Conservation (phyloP, 2,113 vertebrate species). For the Otus sunia region DNA sequence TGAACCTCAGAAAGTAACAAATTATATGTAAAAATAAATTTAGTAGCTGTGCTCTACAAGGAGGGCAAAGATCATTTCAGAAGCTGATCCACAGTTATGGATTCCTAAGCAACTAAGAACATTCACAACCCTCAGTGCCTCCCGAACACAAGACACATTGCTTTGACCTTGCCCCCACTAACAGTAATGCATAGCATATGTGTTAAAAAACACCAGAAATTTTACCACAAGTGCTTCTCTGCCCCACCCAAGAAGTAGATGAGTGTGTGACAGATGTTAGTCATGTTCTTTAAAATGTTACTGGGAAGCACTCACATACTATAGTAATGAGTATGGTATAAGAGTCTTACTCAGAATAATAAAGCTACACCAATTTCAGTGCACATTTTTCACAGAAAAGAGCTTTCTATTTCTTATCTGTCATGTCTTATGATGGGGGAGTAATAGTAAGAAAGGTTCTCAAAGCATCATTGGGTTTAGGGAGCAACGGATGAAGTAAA, state of each 20-base stretch:
- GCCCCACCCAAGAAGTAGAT: background rate
- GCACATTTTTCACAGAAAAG: background rate
- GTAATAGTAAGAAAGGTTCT: background rate
- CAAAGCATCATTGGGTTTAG: background rate
- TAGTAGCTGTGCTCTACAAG: background rate
- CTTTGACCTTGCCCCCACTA: background rate
- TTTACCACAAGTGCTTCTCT: background rate
- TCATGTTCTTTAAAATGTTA: background rate
- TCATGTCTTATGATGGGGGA: background rate
- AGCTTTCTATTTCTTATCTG: background rate
- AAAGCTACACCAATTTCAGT: background rate
- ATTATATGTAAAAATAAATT: background rate
- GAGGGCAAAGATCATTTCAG: background rate
- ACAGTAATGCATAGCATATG: background rate
- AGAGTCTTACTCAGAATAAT: background rate
- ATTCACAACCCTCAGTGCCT: background rate
- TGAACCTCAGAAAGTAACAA: background rate
- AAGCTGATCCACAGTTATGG: background rate
- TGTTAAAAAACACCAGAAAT: background rate
- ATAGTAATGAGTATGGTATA: background rate
- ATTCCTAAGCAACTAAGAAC: background rate
- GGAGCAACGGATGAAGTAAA: background rate
- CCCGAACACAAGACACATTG: background rate
- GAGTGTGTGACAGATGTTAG: background rate
- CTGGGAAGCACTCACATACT: background rate